These are phyloP conservation scores for Amphipyra tragopoginis DNA, from an alignment of 2,888 invertebrate species.

Conservation along the genomic window DNA sequence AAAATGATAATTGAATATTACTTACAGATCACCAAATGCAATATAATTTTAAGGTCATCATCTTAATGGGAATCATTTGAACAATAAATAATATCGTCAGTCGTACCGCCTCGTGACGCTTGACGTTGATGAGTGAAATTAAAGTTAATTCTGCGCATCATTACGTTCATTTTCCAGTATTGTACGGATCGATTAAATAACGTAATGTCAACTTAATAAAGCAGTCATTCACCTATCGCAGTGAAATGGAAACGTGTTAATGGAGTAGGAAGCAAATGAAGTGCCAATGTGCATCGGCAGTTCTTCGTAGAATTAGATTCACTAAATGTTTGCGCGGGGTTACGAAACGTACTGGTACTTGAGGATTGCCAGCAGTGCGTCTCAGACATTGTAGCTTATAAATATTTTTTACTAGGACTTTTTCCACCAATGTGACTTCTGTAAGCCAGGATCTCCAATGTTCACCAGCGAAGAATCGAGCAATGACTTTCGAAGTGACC, in stretches of 20 bases:
- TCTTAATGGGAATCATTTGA: conserved; percentile 26
- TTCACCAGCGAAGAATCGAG: too few relatives aligned
- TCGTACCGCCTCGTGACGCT: conserved; percentile 20
- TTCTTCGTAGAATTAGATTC: not conserved
- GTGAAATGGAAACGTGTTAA: conserved; percentile 62
- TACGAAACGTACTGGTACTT: too few relatives aligned
- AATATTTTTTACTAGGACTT: too few relatives aligned
- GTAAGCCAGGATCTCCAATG: too few relatives aligned
- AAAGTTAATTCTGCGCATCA: conserved; percentile 50
- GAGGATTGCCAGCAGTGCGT: too few relatives aligned
- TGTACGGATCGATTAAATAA: conserved; percentile 73
- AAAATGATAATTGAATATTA: too few relatives aligned
- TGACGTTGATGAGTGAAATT: conserved; percentile 49
- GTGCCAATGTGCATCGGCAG: not conserved
- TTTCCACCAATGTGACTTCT: too few relatives aligned
- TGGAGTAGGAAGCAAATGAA: conserved; percentile 10
- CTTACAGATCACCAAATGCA: not conserved
- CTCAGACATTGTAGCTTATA: too few relatives aligned
- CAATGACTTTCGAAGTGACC: too few relatives aligned
- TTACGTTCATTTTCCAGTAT: conserved; percentile 36
- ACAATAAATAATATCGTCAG: conserved; percentile 24
- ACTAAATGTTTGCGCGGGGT: too few relatives aligned
- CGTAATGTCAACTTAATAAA: conserved; percentile 82
- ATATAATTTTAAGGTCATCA: conserved; percentile 6
- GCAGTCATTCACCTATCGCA: conserved; percentile 80